Conservation (phyloP, 2,797 vertebrate genomes). For the Falco berigora region DNA sequence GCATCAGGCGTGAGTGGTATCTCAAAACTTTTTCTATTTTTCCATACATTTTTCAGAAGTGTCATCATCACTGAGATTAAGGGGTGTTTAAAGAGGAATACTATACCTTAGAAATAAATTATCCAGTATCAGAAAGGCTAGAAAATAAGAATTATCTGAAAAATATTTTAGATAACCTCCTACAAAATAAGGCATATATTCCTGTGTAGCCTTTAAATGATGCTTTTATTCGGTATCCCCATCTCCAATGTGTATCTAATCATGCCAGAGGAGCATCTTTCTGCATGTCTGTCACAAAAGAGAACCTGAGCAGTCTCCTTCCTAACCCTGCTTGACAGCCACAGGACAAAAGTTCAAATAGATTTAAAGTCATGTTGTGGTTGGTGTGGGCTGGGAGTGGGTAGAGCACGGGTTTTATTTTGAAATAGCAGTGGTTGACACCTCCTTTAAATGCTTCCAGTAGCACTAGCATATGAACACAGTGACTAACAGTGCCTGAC, state of each 20-base stretch:
- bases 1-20: not conserved
- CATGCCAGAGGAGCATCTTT: rapidly evolving
- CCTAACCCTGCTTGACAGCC: not conserved
- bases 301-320: not conserved
- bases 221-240: not conserved
- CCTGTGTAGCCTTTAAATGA: not conserved
- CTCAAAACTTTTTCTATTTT: not conserved
- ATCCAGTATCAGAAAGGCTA: not conserved
- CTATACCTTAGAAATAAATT: not conserved
- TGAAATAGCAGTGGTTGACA: slow-evolving; percentile 3
- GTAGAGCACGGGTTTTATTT: not conserved
- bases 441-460: slow-evolving; percentile 32
- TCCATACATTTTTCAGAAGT: not conserved
- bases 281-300: not conserved
- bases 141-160: not conserved
- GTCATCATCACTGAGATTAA: not conserved
- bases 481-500: slow-evolving; percentile 45
- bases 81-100: not conserved
- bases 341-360: not conserved
- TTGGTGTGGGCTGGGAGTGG: not conserved
- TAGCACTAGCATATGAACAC: not conserved
- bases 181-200: not conserved
- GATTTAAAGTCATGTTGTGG: not conserved
- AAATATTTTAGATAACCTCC: not conserved
- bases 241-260: rapidly evolving